Evolutionary conservation across 2,888 invertebrate species (phyloP), one percentile per base, ranked within the genome.

Genomic region (Autographa pulchrina): DNA sequence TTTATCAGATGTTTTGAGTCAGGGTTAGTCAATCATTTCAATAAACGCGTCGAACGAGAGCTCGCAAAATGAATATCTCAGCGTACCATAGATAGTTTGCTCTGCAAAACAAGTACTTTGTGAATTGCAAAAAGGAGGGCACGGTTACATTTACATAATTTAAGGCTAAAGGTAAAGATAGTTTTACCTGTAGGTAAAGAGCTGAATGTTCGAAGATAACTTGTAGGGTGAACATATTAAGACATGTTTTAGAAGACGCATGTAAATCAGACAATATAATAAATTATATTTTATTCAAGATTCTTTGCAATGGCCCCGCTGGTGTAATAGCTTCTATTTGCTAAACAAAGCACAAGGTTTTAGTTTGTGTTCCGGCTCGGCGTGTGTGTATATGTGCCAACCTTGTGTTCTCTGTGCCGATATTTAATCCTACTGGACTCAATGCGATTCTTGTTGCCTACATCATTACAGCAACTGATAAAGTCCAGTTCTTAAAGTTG

Each of bases 21-120:
- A 93, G 90, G 92, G 92, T 91, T 92, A 90, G 84, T 86, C 76
- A 88, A 89, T 87, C 85, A 85, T 90, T 88, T 89, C 84, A 88
- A 85, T 87, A 86, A 85, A 81, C 74, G 73, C 74, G 68, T 60
- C 69, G 69, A 74, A 72, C 68, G 63, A 76, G 73, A 78, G 69
- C 78, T 79, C 69, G 68, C 74, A 77, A 69, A 77, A 71, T 75
- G 69, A 81, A 80, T 79, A 78, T 71, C 60, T 74, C 66, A 70
- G 71, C 70, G 68, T 72, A 71, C 70, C 69, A 76, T 75, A 68
- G 76, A 81, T 81, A 77, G 70, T 70, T 77, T 74, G 68, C 69
- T 70, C 65, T 69, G 70, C 61, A 65, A 67, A 82, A 66, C 72
- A 73, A 81, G 67, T 74, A 68, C 84, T 75, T 68, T 59, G 65